Base-by-base conservation (phyloP, 2,888 invertebrate species). In the Meteorus cinctellus region DNA sequence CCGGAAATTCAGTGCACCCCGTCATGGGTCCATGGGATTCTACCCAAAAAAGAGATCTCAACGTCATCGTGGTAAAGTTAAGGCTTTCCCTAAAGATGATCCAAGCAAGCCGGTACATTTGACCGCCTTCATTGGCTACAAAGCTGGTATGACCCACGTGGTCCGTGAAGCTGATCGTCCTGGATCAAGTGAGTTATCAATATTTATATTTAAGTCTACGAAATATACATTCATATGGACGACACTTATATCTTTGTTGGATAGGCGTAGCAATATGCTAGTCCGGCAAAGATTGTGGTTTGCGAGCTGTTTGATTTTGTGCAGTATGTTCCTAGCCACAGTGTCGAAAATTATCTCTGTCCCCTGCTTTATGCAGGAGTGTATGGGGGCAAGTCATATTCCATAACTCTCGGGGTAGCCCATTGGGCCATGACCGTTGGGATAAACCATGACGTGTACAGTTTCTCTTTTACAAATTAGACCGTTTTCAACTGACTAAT, bases 11-110 rank as follows among this genome's bases (percentile, higher is more conserved):
- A 98, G 98, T 89, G 99, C 99, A 63, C 99, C 99, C 86, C 96
- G 99, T 85, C 99, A 99, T 94, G 99, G 99, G 87, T 99, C 98
- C 75, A 98, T 99, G 97, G 99, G 98, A 85, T 99, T 99, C 94
- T 96, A 98, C 91, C 99, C 99, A 88, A 99, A 98, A 92, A 99
- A 99, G 92, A 94, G 99, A 84, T 96, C 97, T 83, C 94, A 94
- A 83, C 95, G 98, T 89, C 98, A 98, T 92, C 96, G 98, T 92
- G 99, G 99, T 86, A 99, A 98, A 91, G 97, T 98, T 81, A 99
- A 99, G 97, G 97, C 99, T 74, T 99, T 99, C 93, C 99, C 99
- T 45, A 98, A 96, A 90, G 99, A 99, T 94, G 98, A 99, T 90
- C 92, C 96, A 41, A 94, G 92, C 86, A 99, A 99, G 90, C 99